Evolutionary conservation across 2,888 invertebrate genomes (phyloP).

Genomic region (Aradus depressus): DNA sequence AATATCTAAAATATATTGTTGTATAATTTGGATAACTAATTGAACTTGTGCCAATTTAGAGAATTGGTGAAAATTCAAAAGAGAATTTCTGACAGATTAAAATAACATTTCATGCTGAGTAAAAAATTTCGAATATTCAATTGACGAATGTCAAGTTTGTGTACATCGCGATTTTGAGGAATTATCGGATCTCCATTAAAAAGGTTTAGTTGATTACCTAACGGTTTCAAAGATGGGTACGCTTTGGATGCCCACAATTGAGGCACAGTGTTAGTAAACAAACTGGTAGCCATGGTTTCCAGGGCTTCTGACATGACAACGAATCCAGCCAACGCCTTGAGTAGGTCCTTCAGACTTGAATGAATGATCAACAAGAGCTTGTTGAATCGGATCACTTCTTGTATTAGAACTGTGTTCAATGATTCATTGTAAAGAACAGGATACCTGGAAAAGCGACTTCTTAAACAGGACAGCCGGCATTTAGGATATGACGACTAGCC

Average conservation of each 20-base stretch:
- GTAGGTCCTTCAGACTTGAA: conserved; percentile 41
- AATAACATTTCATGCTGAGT: too few species aligned
- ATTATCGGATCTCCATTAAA: not conserved
- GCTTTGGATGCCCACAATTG: conserved; percentile 55
- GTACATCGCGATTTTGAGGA: not conserved
- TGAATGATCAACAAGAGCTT: conserved; percentile 48
- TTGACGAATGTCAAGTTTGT: too few species aligned
- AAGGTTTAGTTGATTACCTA: conserved; percentile 41
- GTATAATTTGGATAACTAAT: too few species aligned
- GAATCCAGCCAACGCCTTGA: conserved; percentile 64
- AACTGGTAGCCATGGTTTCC: conserved; percentile 54
- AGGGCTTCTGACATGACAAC: conserved; percentile 67
- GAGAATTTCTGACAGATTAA: too few species aligned
- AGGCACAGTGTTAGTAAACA: conserved; percentile 59
- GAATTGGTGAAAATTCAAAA: too few species aligned
- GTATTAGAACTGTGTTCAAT: conserved; percentile 77
- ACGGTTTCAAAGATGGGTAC: conserved; percentile 56
- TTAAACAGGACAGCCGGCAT: too few species aligned
- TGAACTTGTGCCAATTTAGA: too few species aligned
- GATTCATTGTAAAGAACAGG: conserved; percentile 80
- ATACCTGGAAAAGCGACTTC: conserved; percentile 47
- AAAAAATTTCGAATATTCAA: too few species aligned
- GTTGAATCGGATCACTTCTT: conserved; percentile 73
- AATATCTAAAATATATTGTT: too few species aligned
- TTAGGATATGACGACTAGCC: too few species aligned